These are phyloP conservation scores for Holotrichia oblita DNA, from an alignment of 1,140 invertebrate species.

Conservation along the genomic window DNA sequence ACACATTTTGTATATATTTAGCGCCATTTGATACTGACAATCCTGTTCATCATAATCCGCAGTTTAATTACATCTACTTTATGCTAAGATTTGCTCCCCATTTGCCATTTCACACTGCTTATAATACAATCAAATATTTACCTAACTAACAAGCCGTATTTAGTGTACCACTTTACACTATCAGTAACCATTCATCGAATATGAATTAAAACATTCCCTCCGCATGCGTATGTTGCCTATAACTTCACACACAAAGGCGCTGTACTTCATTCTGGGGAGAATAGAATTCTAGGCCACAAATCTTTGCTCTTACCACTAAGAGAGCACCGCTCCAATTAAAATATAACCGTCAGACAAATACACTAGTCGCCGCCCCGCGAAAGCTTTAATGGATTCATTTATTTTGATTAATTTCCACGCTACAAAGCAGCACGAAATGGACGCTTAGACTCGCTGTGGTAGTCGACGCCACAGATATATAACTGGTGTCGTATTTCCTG, in stretches of 20 bases:
- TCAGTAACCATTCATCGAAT: background rate
- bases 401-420: conserved; percentile 7
- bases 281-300: background rate
- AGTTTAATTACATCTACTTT: too few relatives aligned
- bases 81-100: too few relatives aligned
- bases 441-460: background rate
- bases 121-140: background rate
- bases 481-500: background rate
- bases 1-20: too few relatives aligned
- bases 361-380: background rate
- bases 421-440: background rate
- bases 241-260: background rate
- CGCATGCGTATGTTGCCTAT: background rate
- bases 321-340: background rate
- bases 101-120: background rate
- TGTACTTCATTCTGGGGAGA: background rate
- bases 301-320: background rate
- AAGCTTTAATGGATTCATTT: conserved; percentile 9
- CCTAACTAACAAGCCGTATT: background rate
- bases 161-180: background rate
- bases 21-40: too few relatives aligned
- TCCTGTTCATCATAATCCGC: too few relatives aligned
- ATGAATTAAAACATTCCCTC: background rate
- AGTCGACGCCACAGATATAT: conserved; percentile 6
- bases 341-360: background rate